Percentiles rank a stretch among this genome's conserved stretches.
Evolutionary conservation across 2,888 invertebrate genomes (phyloP).

Genomic region (Hermaeophaga mercurialis): DNA sequence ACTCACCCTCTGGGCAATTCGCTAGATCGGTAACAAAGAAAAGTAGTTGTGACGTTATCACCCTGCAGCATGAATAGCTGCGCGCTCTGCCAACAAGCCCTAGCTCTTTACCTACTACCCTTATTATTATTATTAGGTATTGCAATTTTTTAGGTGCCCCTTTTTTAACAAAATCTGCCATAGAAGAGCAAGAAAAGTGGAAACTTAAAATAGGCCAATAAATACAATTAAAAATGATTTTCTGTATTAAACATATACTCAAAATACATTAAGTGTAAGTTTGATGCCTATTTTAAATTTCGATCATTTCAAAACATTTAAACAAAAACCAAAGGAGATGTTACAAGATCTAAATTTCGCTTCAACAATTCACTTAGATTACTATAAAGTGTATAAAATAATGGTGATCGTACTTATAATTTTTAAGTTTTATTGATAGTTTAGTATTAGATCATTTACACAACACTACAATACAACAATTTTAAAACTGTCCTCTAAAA

Average conservation of each 20-base stretch:
- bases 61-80: slow-evolving; percentile 46
- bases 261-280: too few relatives aligned
- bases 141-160: slow-evolving; percentile 1
- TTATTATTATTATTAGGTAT: slow-evolving; percentile 16
- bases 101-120: slow-evolving; percentile 43
- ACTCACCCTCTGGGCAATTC: too few relatives aligned
- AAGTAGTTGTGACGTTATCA: slow-evolving; percentile 15
- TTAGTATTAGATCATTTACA: neutral
- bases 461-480: neutral
- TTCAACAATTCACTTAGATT: too few relatives aligned
- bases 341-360: too few relatives aligned
- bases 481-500: too few relatives aligned
- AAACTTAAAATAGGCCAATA: neutral
- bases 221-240: too few relatives aligned
- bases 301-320: too few relatives aligned
- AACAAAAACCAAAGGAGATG: too few relatives aligned
- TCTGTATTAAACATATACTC: too few relatives aligned
- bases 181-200: too few relatives aligned
- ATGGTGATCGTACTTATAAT: neutral
- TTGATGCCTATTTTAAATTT: too few relatives aligned
- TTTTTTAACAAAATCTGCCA: neutral
- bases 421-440: neutral
- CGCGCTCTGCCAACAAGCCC: slow-evolving; percentile 52
- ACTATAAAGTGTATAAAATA: too few relatives aligned
- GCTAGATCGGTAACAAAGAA: slow-evolving; percentile 3